Evolutionary conservation across 1,140 invertebrate genomes (phyloP), one percentile per base, ranked within the genome.

Genomic region (Mylabris phalerata): DNA sequence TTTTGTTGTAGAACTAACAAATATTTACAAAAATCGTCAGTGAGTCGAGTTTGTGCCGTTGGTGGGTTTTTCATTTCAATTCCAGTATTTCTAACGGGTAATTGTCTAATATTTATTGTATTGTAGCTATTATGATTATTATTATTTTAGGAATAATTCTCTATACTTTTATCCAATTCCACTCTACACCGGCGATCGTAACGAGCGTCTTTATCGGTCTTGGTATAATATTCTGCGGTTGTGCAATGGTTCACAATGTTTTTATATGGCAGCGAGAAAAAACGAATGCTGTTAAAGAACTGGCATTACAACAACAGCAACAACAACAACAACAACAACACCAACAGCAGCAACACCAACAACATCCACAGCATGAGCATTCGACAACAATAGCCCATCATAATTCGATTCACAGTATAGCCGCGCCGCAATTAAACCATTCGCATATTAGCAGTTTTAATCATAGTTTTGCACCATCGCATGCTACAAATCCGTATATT

Each of bases 21-120:
- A 77, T 95, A 92, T 76, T 80, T 95, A 73, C 86, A 90, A 73
- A 92, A 93, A 76, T 93, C 90, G 62, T 89, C 92, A 47, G 84
- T 90, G 55, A 93, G 90, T 56, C 80, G 92, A 63, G 86, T 93
- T n/a, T 91, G 92, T 71, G 91, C 93, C 48, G 88, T 95, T 55
- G 89, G 89, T 62, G 92, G 91, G 50, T 94, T 95, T 76, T 94
- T 95, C 73, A 84, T 95, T 67, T 95, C 92, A 57, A 93, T 95
- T 78, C 93, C 93, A 59, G 87, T 93, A 49, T 94, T 94, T 78
- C 80, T 95, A 70, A 92, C 92, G 72, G 90, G 90, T 93, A 76
- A 81, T 78, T 43, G 19, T 19, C 19, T 19, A 19, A 19, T 19
- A 19, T 19, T 19, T 19, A 19, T 19, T 19, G 32, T 32, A 32